phyloP scores from a whole-genome alignment of 2,797 vertebrate species.

The Philypnodon macrostomus region DNA sequence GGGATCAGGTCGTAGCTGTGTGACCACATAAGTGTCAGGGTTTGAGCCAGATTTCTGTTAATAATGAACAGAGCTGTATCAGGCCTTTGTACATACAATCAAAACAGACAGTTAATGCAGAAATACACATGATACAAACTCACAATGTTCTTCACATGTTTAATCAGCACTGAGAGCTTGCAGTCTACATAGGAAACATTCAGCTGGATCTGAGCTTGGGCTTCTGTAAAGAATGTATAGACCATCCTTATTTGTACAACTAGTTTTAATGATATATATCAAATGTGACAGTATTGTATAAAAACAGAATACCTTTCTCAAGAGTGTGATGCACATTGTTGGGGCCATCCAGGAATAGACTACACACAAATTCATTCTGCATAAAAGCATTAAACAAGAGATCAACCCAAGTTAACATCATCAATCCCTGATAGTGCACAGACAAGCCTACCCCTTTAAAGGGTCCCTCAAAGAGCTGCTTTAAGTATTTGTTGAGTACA shows the following conservation, averaged over 20 bases:
- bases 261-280: neutral
- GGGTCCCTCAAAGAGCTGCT: constrained; percentile 79
- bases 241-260: neutral
- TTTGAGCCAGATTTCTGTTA: constrained; percentile 78
- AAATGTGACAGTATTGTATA: no score
- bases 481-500: constrained; percentile 82
- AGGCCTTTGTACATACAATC: neutral
- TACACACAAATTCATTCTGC: constrained; percentile 83
- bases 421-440: neutral
- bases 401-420: neutral
- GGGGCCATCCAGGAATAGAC: constrained; percentile 82
- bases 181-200: constrained; percentile 63
- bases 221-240: constrained; percentile 41
- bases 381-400: constrained; percentile 14
- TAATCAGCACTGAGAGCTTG: constrained; percentile 79
- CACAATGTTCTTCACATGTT: constrained; percentile 82
- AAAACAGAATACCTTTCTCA: constrained; percentile 43
- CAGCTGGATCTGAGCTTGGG: constrained; percentile 75
- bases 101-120: neutral
- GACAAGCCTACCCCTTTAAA: constrained; percentile 70
- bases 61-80: neutral
- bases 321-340: constrained; percentile 26
- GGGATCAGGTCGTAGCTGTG: constrained; percentile 79
- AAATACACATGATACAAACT: constrained; percentile 54
- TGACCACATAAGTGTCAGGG: constrained; percentile 83